Evolutionary conservation across 2,797 vertebrate genomes (phyloP), one percentile per base, ranked within the genome.

Genomic region (Gymnopithys bicolor): DNA sequence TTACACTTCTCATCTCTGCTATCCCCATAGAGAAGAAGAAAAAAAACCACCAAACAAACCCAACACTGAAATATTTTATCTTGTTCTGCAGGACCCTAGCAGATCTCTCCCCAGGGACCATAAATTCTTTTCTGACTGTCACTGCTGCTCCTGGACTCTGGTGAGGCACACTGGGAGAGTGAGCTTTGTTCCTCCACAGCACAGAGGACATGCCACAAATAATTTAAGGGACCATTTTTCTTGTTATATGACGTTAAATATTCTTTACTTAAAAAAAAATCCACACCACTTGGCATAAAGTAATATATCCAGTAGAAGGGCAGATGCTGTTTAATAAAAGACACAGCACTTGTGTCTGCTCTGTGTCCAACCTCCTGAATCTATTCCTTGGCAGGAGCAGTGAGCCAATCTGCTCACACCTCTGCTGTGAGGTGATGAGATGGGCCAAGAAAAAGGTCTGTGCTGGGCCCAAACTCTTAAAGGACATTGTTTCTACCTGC

Each of bases 281-380:
- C 88, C 89, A 70, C 62, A 84, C 45, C 82, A 94, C 89, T 96
- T 94, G 69, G 76, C 62, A 60, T 90, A 60, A 90, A 91, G 90
- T 81, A 69, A 97, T 96, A 92, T 80, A 95, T 96, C 91, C 83
- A 84, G 69, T 23, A 64, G 93, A 95, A 96, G 90, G 94, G 91
- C 96, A 96, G 94, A 92, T 92, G 91, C 92, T 95, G 78, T 53
- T 96, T 97, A 95, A 96, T 96, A 81, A 96, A 93, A 76, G 93
- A 76, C 49, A 78, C 55, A 62, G 62, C 3, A 3, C 87, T 94
- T 84, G 64, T 59, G 22, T 95, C 94, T 92, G 82, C 53, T 95
- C 64, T 60, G 84, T 2, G 68, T 94, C 90, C 35, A 95, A 46
- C 56, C 77, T 85, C 66, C 91, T 83, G 86, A 93, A 91, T 95